Conservation (phyloP, 2,888 invertebrate species). For the Ichneumon xanthorius region DNA sequence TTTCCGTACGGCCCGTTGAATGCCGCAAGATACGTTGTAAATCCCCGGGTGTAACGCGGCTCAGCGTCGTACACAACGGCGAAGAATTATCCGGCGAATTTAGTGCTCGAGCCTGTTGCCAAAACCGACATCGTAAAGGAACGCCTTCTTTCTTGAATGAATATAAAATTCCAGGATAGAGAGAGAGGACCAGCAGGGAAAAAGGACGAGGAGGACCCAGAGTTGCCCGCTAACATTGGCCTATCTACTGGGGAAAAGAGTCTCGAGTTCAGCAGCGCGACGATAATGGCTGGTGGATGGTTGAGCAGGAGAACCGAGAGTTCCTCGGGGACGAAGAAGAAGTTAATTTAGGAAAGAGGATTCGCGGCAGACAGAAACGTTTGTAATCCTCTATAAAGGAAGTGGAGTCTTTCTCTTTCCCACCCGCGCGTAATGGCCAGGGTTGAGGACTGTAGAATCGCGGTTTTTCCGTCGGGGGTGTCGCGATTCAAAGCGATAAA, state of each 20-base stretch:
- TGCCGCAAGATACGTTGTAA: conserved; percentile 63
- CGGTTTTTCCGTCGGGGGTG: conserved; percentile 15
- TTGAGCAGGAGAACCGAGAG: conserved; percentile 51
- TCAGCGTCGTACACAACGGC: conserved; percentile 47
- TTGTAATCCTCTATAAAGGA: conserved; percentile 75
- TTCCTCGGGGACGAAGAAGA: conserved; percentile 60
- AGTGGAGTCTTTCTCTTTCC: conserved; percentile 38
- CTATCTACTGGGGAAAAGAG: conserved; percentile 32
- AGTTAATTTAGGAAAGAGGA: conserved; percentile 79
- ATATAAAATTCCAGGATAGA: conserved; percentile 16
- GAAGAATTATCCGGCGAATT: conserved; percentile 77
- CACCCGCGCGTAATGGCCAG: neutral
- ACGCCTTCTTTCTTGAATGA: conserved; percentile 28
- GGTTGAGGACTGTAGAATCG: neutral
- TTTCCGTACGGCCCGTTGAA: conserved; percentile 35
- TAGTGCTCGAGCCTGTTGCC: conserved; percentile 75
- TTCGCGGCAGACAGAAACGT: conserved; percentile 71
- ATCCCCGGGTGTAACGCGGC: conserved; percentile 10
- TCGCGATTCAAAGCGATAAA: conserved; percentile 45
- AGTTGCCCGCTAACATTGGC: conserved; percentile 21
- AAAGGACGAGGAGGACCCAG: neutral
- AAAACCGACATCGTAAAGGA: conserved; percentile 73
- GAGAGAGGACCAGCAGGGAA: conserved; percentile 23
- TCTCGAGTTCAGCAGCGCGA: conserved; percentile 58
- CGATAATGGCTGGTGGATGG: conserved; percentile 73